Percentiles rank a stretch among this genome's conserved stretches.
Conservation (phyloP, 2,888 invertebrate genomes). For the Phortica magna region DNA sequence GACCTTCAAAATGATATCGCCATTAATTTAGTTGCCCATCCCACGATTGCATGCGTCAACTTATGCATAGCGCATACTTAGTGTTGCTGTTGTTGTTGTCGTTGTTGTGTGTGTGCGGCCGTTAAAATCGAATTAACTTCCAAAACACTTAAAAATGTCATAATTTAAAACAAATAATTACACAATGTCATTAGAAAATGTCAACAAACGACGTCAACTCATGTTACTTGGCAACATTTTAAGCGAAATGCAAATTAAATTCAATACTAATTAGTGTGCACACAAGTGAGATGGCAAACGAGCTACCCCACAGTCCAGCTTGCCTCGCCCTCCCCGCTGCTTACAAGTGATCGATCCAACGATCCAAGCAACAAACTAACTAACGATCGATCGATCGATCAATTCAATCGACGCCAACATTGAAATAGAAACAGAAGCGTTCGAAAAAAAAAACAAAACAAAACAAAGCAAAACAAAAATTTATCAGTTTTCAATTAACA, state of each 20-base stretch:
- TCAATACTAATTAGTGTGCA: slow-evolving; percentile 62
- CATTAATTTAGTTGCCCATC: slow-evolving; percentile 16
- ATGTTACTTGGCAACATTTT: neutral
- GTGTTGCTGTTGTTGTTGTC: too few relatives aligned
- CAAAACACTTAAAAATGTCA: slow-evolving; percentile 60
- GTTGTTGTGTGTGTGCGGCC: too few relatives aligned
- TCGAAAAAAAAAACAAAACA: slow-evolving; percentile 3
- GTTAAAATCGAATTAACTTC: slow-evolving; percentile 60
- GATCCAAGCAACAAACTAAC: neutral
- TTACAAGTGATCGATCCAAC: too few relatives aligned
- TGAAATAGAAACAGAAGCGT: slow-evolving; percentile 52
- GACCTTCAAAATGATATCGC: slow-evolving; percentile 13
- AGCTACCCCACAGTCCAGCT: too few relatives aligned
- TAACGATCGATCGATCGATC: slow-evolving; percentile 45
- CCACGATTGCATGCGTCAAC: neutral
- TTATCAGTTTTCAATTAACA: slow-evolving; percentile 74
- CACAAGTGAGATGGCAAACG: slow-evolving; percentile 20
- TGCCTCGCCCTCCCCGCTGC: too few relatives aligned
- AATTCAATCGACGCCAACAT: slow-evolving; percentile 54
- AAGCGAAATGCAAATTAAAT: slow-evolving; percentile 66
- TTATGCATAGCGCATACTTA: neutral
- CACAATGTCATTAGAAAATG: slow-evolving; percentile 27
- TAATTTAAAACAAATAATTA: slow-evolving; percentile 62
- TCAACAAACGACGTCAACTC: neutral
- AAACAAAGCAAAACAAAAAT: slow-evolving; percentile 34